phyloP scores from a whole-genome alignment of 2,113 vertebrate genomes.

The Myrmophylax atrothorax region DNA sequence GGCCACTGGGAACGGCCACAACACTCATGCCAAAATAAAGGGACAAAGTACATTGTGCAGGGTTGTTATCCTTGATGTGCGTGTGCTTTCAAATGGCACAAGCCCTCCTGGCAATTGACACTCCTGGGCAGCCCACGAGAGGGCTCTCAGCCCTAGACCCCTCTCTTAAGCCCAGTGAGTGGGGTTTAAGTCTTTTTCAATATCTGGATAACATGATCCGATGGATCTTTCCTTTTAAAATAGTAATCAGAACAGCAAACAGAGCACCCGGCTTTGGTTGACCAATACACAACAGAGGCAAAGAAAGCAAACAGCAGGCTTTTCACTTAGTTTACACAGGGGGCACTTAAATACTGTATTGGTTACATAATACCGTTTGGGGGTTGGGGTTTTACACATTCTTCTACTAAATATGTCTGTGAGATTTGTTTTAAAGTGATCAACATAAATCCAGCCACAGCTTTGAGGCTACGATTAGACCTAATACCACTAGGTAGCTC shows the following conservation, averaged over 20 bases:
- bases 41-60: neutral
- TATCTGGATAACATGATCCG: slow-evolving; percentile 58
- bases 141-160: neutral
- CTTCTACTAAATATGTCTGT: slow-evolving; percentile 38
- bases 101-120: neutral
- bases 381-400: slow-evolving; percentile 53
- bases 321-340: slow-evolving; percentile 64
- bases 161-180: neutral
- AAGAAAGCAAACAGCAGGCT: slow-evolving; percentile 62
- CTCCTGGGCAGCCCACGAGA: neutral
- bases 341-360: slow-evolving; percentile 60
- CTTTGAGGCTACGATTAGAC: slow-evolving; percentile 31
- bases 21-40: slow-evolving; percentile 32
- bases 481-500: slow-evolving; percentile 15
- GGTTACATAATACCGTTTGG: slow-evolving; percentile 59
- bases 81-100: neutral
- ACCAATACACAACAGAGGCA: slow-evolving; percentile 51
- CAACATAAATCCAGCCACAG: slow-evolving; percentile 22
- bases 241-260: slow-evolving; percentile 64
- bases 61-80: neutral
- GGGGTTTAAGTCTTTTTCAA: slow-evolving; percentile 38
- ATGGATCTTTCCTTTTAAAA: slow-evolving; percentile 57
- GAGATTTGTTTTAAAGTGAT: slow-evolving; percentile 56
- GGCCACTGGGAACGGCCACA: neutral
- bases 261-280: neutral